Base-by-base conservation (phyloP, 2,797 vertebrate species). In the Myotis pilosus region DNA sequence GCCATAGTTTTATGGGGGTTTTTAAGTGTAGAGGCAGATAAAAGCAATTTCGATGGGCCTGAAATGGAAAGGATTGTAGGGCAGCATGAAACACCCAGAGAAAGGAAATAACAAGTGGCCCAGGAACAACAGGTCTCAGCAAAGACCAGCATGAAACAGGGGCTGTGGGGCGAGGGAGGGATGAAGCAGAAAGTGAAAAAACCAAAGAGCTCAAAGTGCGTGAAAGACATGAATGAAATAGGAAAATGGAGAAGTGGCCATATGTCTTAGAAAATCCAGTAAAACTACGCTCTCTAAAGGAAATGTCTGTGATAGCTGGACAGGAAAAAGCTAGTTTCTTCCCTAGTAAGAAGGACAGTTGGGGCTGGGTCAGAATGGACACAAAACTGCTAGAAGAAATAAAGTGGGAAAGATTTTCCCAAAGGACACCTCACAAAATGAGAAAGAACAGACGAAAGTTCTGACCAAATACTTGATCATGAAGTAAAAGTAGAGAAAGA, bases 61-160 rank as follows among this genome's bases (percentile, higher is more conserved):
- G 25, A 41, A 33, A 13, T 41, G 3, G 22, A 75, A 47, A 49
- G 23, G 15, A 17, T 30, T 78, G 12, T 62, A 81, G 49, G 38
- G 9, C 4, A 44, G 15, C 16, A 44, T 1, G 1, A 68, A 5
- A 1, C 30, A 74, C 38, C 7, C 0, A 19, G 33, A 30, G 2
- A 90, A 36, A 5, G 7, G 11, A 20, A 92, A n/a, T 3, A 66
- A n/a, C 23, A 75, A 36, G n/a, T 33, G 25, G 3, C 6, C 11
- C 20, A 71, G 75, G 11, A 66, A 25, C 53, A 76, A 47, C 2
- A 51, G 60, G 10, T 30, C 15, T 85, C 28, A 84, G 17, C 4
- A 78, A 89, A 53, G 55, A 2, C 12, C 38, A 47, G 69, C 17
- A 13, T 47, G n/a, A 66, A 82, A 62, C 13, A 30, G 69, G 30